phyloP scores from a whole-genome alignment of 1,140 invertebrate genomes.

The Aphaenogaster rudis region DNA sequence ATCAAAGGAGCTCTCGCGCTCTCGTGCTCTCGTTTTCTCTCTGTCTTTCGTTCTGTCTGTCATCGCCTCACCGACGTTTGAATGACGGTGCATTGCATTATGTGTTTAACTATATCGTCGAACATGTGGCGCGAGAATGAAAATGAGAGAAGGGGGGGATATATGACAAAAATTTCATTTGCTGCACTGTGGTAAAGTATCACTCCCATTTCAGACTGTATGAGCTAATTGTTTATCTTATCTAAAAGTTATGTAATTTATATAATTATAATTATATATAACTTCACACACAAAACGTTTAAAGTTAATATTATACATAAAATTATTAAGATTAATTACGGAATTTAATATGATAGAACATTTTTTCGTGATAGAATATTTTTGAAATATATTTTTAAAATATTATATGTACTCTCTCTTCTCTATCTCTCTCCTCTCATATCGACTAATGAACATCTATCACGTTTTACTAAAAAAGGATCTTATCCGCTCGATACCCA shows the following conservation, averaged over 20 bases:
- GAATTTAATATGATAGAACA: background rate
- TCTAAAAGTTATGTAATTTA: background rate
- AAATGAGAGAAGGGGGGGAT: background rate
- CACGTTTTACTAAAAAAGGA: too few relatives aligned
- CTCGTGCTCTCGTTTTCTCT: conserved; percentile 34
- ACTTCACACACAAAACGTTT: background rate
- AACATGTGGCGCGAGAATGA: background rate
- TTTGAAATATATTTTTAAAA: conserved; percentile 2
- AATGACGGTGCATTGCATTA: conserved; percentile 52
- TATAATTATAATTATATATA: background rate
- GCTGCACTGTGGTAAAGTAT: background rate
- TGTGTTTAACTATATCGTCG: conserved; percentile 30
- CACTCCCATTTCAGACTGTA: background rate
- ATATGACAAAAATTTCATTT: background rate
- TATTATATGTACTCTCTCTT: background rate
- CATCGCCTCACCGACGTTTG: conserved; percentile 13
- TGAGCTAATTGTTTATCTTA: background rate
- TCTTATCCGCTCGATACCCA: too few relatives aligned
- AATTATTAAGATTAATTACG: background rate
- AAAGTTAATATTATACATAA: background rate
- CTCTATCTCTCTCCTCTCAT: background rate
- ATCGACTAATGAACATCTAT: background rate
- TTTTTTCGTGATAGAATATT: background rate
- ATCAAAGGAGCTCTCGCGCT: conserved; percentile 58
- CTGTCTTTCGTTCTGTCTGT: conserved; percentile 22